Conservation (phyloP, 2,797 vertebrate genomes). For the Tenualosa thibaudeaui region DNA sequence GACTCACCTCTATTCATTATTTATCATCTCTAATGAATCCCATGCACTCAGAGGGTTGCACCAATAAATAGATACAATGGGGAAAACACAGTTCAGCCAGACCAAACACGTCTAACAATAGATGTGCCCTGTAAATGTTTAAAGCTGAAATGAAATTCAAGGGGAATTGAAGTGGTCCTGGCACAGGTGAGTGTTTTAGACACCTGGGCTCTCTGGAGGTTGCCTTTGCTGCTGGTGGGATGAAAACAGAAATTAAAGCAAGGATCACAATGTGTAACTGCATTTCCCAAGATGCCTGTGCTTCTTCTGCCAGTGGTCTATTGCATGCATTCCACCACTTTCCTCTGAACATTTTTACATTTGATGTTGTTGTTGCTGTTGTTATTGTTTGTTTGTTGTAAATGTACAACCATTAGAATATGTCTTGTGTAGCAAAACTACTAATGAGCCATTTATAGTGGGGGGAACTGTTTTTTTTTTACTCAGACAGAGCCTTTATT, state of each 20-base stretch:
- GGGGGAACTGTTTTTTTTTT: neutral
- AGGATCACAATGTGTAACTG: neutral
- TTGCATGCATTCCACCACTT: neutral
- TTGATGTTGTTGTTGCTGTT: no score
- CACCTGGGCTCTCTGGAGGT: neutral
- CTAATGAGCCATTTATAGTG: neutral
- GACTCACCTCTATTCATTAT: slow-evolving; percentile 17
- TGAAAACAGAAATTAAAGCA: neutral
- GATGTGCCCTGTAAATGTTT: neutral
- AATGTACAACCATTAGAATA: no score
- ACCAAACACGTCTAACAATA: slow-evolving; percentile 19
- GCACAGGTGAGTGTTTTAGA: neutral
- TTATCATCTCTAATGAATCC: slow-evolving; percentile 11
- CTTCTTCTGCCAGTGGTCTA: neutral
- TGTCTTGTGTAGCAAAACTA: no score
- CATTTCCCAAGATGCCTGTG: neutral
- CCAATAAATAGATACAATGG: neutral
- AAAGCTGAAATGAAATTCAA: neutral
- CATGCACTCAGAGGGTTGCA: neutral
- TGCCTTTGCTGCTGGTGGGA: neutral
- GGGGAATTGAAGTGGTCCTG: neutral
- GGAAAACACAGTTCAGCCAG: neutral
- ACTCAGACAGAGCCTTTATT: neutral
- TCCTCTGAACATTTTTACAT: neutral
- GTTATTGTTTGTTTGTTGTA: no score